Evolutionary conservation across 2,888 invertebrate species (phyloP), one percentile per base, ranked within the genome.

Genomic region (Pammene aurita): DNA sequence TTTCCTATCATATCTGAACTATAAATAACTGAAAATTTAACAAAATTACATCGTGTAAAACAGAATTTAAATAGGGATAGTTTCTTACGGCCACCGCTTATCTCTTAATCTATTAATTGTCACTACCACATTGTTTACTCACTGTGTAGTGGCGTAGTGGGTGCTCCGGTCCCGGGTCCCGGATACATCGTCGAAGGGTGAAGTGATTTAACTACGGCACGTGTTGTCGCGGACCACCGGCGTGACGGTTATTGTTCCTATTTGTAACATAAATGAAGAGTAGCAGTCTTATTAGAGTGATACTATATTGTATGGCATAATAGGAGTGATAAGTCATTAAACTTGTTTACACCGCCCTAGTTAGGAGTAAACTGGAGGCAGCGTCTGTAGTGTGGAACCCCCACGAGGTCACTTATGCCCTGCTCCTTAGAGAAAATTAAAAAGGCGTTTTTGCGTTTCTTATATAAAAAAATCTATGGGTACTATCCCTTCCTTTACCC

Each of bases 121-220:
- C 16, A 26, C n/a, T 5, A 16, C 46, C 60, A 34, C 13, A 62
- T 62, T 62, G 62, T 62, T 62, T 62, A 41, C 54, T 42, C 54
- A 14, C 42, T 11, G 63, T 57, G 34, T 63, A 64, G 63, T 64
- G 68, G 63, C 50, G 16, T 63, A 64, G 63, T 64, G 68, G 57
- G 16, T 44, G 64, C 57, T 68, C 38, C 14, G 52, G 14, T 55
- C n/a, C n/a, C n/a, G n/a, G n/a, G n/a, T n/a, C 42, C 68, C 63
- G 68, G 63, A 68, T 54, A 64, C 54, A 26, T 42, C 18, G 44
- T 13, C 38, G 50, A 57, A 48, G 66, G 50, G 70, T 41, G 55
- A 66, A 66, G 69, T 66, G 64, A 52, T 26, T 62, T 57, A 69
- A 71, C 62, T 52, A 52, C 26, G 69, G 71, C 71, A 71, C 71